Percentiles rank a stretch among this genome's conserved stretches.
Evolutionary conservation across 2,888 invertebrate species (phyloP).

Genomic region (Cheilosia pagana): DNA sequence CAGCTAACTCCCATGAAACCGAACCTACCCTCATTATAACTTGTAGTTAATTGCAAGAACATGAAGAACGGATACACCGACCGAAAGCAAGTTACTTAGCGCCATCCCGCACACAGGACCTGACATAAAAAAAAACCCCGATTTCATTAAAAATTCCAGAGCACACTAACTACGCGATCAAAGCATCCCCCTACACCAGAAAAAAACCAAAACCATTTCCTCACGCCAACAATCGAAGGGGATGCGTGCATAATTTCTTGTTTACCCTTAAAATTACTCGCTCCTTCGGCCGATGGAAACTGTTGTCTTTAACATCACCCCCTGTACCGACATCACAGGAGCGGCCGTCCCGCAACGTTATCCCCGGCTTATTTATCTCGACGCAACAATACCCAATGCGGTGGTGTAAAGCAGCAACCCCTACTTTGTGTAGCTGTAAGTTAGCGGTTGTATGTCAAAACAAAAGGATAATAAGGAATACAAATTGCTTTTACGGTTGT

Average conservation of each 20-base stretch:
- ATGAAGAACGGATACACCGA: conserved; percentile 33
- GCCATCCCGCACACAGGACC: conserved; percentile 17
- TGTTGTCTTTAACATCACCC: conserved; percentile 68
- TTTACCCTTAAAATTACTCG: conserved; percentile 75
- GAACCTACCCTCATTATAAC: conserved; percentile 25
- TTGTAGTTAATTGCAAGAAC: conserved; percentile 41
- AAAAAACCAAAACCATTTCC: conserved; percentile 48
- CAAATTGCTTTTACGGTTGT: conserved; percentile 73
- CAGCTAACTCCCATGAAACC: conserved; percentile 18
- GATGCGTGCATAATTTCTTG: conserved; percentile 76
- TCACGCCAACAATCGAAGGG: conserved; percentile 43
- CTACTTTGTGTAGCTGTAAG: conserved; percentile 73
- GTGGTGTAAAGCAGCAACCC: conserved; percentile 65
- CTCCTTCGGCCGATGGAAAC: conserved; percentile 69
- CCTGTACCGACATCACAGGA: conserved; percentile 10
- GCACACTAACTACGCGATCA: conserved; percentile 9
- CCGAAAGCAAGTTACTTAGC: conserved; percentile 49
- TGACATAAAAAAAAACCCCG: conserved; percentile 24
- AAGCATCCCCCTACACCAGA: conserved; percentile 16
- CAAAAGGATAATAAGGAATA: conserved; percentile 79
- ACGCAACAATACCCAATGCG: conserved; percentile 58
- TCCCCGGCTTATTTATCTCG: conserved; percentile 59
- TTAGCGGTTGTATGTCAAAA: conserved; percentile 83
- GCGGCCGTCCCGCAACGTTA: conserved; percentile 29
- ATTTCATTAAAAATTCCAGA: conserved; percentile 66